A percentile compares a stretch with the other conserved stretches of the same genome.
These are phyloP conservation scores for Rhinophrynus dorsalis DNA, from an alignment of 2,797 vertebrate genomes.

Conservation along the genomic window DNA sequence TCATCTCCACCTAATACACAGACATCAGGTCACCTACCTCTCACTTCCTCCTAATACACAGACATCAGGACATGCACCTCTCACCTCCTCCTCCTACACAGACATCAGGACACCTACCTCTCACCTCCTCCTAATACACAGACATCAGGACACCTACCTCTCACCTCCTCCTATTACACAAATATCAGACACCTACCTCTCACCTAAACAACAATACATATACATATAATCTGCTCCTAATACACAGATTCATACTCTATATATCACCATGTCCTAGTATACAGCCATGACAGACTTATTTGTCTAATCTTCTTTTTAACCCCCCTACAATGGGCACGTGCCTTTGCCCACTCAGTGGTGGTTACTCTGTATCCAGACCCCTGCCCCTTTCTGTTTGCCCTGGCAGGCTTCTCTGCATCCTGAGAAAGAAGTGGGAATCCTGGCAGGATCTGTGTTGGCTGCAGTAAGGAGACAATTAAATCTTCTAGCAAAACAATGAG, in stretches of 20 bases:
- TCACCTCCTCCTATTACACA: neutral
- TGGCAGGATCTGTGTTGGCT: conserved; percentile 22
- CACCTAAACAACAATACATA: neutral
- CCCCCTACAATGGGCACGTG: no score
- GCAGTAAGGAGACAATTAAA: conserved; percentile 27
- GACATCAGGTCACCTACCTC: no score
- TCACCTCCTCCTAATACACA: no score
- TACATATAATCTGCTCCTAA: neutral
- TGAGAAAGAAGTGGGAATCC: conserved; percentile 22
- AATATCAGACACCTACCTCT: neutral
- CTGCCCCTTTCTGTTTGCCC: neutral
- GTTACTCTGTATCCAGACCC: neutral
- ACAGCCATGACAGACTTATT: no score
- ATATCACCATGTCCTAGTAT: neutral
- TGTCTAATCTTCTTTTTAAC: no score
- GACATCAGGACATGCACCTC: no score
- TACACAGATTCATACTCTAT: neutral
- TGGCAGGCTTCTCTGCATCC: conserved; percentile 17
- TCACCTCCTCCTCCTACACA: no score
- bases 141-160: no score
- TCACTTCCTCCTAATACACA: no score
- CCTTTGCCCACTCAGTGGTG: no score
- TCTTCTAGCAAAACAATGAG: conserved; percentile 15
- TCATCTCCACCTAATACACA: no score
- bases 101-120: no score